Evolutionary conservation across 2,888 invertebrate species (phyloP).

Genomic region (Piscicola geometra): DNA sequence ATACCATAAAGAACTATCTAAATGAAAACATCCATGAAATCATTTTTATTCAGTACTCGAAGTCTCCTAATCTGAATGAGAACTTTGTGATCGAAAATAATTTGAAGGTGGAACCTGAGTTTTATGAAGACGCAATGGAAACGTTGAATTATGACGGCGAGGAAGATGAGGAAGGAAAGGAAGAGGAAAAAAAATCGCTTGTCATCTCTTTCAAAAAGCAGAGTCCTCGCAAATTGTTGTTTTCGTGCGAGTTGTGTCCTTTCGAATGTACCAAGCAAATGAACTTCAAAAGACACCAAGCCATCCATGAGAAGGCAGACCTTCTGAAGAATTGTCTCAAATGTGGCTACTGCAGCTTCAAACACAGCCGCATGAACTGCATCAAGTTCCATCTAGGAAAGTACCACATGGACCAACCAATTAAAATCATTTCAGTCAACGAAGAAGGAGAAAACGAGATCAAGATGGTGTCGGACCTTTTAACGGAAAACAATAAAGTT

Average conservation of each 20-base stretch:
- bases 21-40: background rate
- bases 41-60: background rate
- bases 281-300: slow-evolving; percentile 35
- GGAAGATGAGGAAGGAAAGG: slow-evolving; percentile 7
- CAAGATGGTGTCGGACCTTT: background rate
- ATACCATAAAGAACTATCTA: background rate
- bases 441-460: slow-evolving; percentile 31
- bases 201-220: background rate
- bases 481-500: no score
- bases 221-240: slow-evolving; percentile 11
- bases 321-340: slow-evolving; percentile 34
- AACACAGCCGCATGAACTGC: slow-evolving; percentile 34
- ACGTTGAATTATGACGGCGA: background rate
- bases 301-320: slow-evolving; percentile 36
- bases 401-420: slow-evolving; percentile 34
- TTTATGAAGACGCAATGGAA: background rate
- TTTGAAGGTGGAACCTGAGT: background rate
- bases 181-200: slow-evolving; percentile 2
- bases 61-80: background rate
- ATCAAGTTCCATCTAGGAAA: slow-evolving; percentile 37
- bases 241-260: slow-evolving; percentile 36
- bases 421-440: slow-evolving; percentile 24
- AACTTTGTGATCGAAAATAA: background rate
- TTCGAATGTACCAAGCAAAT: slow-evolving; percentile 35
- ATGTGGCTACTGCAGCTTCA: slow-evolving; percentile 38